phyloP scores from a whole-genome alignment of 1,140 invertebrate genomes.

The Aphelinus atriplicis region DNA sequence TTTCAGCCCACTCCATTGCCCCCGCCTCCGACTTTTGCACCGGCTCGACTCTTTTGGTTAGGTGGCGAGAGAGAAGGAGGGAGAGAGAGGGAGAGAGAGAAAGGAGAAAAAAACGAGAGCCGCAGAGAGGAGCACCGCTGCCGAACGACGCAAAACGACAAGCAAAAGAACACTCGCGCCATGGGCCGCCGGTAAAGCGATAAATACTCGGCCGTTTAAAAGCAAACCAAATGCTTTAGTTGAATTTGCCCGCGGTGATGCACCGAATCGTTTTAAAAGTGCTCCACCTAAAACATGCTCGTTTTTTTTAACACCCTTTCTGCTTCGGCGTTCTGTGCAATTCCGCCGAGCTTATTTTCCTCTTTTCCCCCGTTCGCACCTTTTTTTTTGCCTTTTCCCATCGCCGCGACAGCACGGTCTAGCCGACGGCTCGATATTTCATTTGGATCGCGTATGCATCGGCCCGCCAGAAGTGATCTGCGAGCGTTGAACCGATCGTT shows the following conservation, averaged over 20 bases:
- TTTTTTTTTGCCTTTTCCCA: not conserved
- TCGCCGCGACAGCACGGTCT: not conserved
- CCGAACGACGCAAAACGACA: constrained; percentile 35
- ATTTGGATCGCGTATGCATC: too few relatives aligned
- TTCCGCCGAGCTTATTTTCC: not conserved
- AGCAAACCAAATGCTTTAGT: constrained; percentile 41
- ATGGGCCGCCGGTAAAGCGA: constrained; percentile 20
- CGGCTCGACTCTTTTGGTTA: not conserved
- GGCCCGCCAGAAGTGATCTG: too few relatives aligned
- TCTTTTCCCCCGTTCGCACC: not conserved
- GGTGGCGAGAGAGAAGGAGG: too few relatives aligned
- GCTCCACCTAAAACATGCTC: constrained; percentile 26
- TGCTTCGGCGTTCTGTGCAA: not conserved
- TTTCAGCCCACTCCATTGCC: constrained; percentile 50
- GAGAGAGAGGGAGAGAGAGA: too few relatives aligned
- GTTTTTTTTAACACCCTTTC: constrained; percentile 22
- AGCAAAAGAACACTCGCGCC: constrained; percentile 11
- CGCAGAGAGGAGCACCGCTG: not conserved
- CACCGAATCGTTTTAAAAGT: constrained; percentile 42
- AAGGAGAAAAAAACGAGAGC: not conserved
- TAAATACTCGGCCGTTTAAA: constrained; percentile 41
- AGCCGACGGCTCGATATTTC: too few relatives aligned
- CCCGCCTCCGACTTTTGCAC: constrained; percentile 17
- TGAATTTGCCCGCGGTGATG: constrained; percentile 35
- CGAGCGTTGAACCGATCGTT: too few relatives aligned